Evolutionary conservation across 2,113 vertebrate genomes (phyloP).

Genomic region (Danio rerio): GRCz12tu NC_133184.1:23578001-23578500

Average conservation of each 20-base stretch:
- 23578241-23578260: neutral
- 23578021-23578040: neutral
- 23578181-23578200: neutral
- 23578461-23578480: neutral
- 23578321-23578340: slow-evolving; percentile 14
- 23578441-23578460: slow-evolving; percentile 23
- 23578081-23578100: slow-evolving; percentile 71
- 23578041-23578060: slow-evolving; percentile 59
- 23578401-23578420: slow-evolving; percentile 5
- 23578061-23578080: slow-evolving; percentile 65
- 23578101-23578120: slow-evolving; percentile 62
- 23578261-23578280: neutral
- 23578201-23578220: neutral
- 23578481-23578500: neutral
- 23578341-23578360: slow-evolving; percentile 13
- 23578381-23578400: neutral
- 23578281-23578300: slow-evolving; percentile 31
- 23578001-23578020: slow-evolving; percentile 19
- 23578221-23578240: neutral
- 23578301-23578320: slow-evolving; percentile 5
- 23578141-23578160: slow-evolving; percentile 17
- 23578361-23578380: slow-evolving; percentile 10
- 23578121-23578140: slow-evolving; percentile 50
- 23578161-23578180: slow-evolving; percentile 37
- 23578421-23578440: neutral